Conservation (phyloP, 2,888 invertebrate species). For the Ypsolopha sequella region DNA sequence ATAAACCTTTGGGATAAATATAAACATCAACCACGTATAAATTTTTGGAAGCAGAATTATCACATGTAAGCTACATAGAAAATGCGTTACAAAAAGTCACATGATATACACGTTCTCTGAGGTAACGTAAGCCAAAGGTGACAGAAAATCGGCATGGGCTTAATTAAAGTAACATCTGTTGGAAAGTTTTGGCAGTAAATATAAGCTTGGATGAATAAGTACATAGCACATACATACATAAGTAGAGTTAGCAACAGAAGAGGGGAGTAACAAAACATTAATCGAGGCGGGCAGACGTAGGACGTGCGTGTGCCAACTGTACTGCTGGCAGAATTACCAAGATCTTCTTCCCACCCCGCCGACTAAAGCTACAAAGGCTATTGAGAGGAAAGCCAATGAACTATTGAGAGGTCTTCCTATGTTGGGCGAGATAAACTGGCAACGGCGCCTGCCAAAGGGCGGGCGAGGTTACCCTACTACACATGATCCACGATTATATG, state of each 20-base stretch:
- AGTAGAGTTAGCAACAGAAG: slow-evolving; percentile 28
- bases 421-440: slow-evolving; percentile 30
- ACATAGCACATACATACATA: slow-evolving; percentile 9
- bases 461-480: slow-evolving; percentile 22
- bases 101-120: neutral
- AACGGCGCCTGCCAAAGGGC: slow-evolving; percentile 44
- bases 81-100: neutral
- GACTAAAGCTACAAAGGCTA: slow-evolving; percentile 14
- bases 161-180: slow-evolving; percentile 23
- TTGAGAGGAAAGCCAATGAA: slow-evolving; percentile 26
- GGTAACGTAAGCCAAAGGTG: slow-evolving; percentile 1
- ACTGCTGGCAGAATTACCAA: slow-evolving; percentile 21
- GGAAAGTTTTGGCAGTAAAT: slow-evolving; percentile 31
- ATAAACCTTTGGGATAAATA: too few species aligned
- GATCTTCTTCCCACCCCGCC: slow-evolving; percentile 29
- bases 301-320: slow-evolving; percentile 30
- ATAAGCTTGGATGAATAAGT: slow-evolving; percentile 33
- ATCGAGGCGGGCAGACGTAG: slow-evolving; percentile 32
- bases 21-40: too few species aligned
- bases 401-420: slow-evolving; percentile 20
- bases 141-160: slow-evolving; percentile 14
- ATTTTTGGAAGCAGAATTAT: too few species aligned
- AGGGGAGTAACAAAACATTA: slow-evolving; percentile 43
- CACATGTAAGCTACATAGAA: neutral
- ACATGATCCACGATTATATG: slow-evolving; percentile 7